These are phyloP conservation scores for Maconellicoccus hirsutus DNA, from an alignment of 1,140 invertebrate species.

Conservation along the genomic window DNA sequence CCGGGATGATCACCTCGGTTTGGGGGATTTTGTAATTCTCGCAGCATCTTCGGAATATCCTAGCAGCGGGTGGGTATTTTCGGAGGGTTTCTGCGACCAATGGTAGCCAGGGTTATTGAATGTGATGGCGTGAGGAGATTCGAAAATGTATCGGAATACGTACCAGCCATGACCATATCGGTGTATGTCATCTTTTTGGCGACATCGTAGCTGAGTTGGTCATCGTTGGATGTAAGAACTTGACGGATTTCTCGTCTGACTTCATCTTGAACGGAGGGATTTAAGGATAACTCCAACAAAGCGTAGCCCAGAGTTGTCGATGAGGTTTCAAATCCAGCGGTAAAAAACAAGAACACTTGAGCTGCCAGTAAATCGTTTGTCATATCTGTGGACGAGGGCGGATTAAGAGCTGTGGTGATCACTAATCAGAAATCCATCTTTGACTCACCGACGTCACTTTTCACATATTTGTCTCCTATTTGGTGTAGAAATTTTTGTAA, in stretches of 20 bases:
- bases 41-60: constrained; percentile 34
- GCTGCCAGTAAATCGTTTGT: no score
- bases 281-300: constrained; percentile 46
- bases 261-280: constrained; percentile 47
- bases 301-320: constrained; percentile 30
- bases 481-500: background rate
- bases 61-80: constrained; percentile 34
- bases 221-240: constrained; percentile 30
- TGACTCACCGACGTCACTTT: background rate
- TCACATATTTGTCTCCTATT: background rate
- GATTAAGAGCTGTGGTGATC: background rate
- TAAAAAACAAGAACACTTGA: constrained; percentile 30
- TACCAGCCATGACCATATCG: constrained; percentile 22
- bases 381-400: no score
- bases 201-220: background rate
- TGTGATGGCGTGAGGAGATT: background rate
- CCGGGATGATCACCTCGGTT: no score
- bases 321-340: constrained; percentile 37
- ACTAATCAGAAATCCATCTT: background rate
- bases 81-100: constrained; percentile 31
- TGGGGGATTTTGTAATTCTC: no score
- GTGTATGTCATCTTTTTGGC: background rate
- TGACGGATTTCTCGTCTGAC: constrained; percentile 45
- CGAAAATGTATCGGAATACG: no score
- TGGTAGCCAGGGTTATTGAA: background rate